phyloP scores from a whole-genome alignment of 2,113 vertebrate species.

The Caranx melampygus region DNA sequence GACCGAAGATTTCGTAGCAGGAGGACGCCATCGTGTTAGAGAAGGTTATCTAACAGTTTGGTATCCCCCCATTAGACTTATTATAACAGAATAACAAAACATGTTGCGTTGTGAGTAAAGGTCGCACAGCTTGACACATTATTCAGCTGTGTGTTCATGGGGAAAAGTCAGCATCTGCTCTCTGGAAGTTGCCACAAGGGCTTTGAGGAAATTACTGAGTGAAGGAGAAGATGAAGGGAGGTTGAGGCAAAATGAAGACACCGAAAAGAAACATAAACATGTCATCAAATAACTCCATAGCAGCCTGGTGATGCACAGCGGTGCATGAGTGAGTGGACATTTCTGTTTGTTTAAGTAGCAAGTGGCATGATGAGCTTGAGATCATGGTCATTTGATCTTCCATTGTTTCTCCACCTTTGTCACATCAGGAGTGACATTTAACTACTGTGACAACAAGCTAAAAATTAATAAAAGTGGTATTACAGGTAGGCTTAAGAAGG shows the following conservation, averaged over 20 bases:
- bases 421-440: not conserved
- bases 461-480: constrained; percentile 22
- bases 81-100: constrained; percentile 46
- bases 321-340: not conserved
- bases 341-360: not conserved
- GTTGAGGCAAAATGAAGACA: constrained; percentile 10
- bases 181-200: constrained; percentile 44
- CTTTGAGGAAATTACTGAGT: constrained; percentile 47
- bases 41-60: constrained; percentile 5
- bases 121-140: constrained; percentile 52
- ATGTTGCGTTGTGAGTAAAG: constrained; percentile 36
- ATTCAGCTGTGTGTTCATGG: constrained; percentile 43
- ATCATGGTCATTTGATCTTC: not conserved
- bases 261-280: constrained; percentile 24
- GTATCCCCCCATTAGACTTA: constrained; percentile 6
- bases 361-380: not conserved
- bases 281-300: constrained; percentile 26
- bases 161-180: constrained; percentile 60
- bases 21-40: not conserved
- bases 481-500: constrained; percentile 1
- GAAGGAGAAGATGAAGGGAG: constrained; percentile 18
- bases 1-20: not conserved
- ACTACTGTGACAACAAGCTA: not conserved
- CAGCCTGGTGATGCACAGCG: constrained; percentile 17
- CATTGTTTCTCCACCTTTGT: not conserved